A percentile compares a stretch with the other conserved stretches of the same genome.
Conservation (phyloP, 2,113 vertebrate genomes). For the Grus americana region DNA sequence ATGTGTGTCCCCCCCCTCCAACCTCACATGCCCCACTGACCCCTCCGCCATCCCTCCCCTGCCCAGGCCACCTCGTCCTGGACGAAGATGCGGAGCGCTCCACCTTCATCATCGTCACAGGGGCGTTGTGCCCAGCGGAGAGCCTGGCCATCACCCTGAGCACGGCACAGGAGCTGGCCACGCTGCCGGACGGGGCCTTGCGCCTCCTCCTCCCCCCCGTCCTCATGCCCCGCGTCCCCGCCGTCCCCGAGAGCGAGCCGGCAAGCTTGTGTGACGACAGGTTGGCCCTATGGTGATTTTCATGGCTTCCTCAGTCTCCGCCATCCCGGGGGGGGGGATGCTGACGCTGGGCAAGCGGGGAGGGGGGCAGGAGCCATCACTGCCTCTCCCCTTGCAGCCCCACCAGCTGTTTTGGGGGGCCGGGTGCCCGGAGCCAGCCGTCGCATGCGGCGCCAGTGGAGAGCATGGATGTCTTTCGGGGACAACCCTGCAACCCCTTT, state of each 20-base stretch:
- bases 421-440: too few species aligned
- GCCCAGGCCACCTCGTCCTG: conserved; percentile 90
- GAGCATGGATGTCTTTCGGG: too few species aligned
- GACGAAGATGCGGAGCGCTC: conserved; percentile 87
- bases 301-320: conserved; percentile 76
- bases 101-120: conserved; percentile 86
- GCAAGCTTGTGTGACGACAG: conserved; percentile 89
- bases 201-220: conserved; percentile 82
- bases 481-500: too few species aligned
- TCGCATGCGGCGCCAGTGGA: too few species aligned
- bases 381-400: too few species aligned
- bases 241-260: conserved; percentile 77
- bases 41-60: background rate
- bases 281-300: conserved; percentile 86
- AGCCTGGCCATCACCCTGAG: conserved; percentile 85
- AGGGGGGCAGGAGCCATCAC: too few species aligned
- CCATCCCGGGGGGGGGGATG: background rate
- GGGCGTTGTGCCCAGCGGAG: conserved; percentile 82
- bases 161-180: conserved; percentile 87
- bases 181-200: conserved; percentile 87
- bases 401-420: too few species aligned
- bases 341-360: too few species aligned
- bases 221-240: conserved; percentile 79
- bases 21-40: background rate
- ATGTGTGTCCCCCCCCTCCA: too few species aligned